A percentile compares a stretch with the other conserved stretches of the same genome.
These are phyloP conservation scores for Neoaliturus tenellus DNA, from an alignment of 2,888 invertebrate species.

Conservation along the genomic window DNA sequence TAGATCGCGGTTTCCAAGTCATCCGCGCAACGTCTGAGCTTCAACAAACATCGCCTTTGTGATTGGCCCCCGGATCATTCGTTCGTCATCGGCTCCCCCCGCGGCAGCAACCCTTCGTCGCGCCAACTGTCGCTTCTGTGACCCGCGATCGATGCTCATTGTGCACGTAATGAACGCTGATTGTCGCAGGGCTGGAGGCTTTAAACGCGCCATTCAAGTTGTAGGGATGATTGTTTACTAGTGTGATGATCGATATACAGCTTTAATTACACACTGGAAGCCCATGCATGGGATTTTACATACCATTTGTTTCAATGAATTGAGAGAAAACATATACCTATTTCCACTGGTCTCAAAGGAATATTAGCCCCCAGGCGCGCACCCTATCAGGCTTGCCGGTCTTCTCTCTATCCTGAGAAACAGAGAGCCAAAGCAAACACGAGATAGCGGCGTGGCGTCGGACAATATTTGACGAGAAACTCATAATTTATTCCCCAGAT, in stretches of 20 bases:
- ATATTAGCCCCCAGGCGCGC: neutral
- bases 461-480: constrained; percentile 55
- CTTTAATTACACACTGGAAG: too few relatives aligned
- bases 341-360: too few relatives aligned
- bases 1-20: constrained; percentile 11
- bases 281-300: too few relatives aligned
- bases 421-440: constrained; percentile 20
- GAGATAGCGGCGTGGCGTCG: constrained; percentile 33
- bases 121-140: constrained; percentile 17
- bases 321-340: too few relatives aligned
- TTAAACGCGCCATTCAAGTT: too few relatives aligned
- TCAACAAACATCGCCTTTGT: constrained; percentile 42
- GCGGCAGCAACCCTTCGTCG: neutral
- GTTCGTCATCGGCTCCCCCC: constrained; percentile 39
- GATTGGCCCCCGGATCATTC: constrained; percentile 49
- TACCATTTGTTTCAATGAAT: neutral
- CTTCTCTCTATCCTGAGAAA: constrained; percentile 5
- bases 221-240: too few relatives aligned
- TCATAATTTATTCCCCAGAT: constrained; percentile 38
- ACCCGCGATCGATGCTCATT: neutral
- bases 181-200: too few relatives aligned
- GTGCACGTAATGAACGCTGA: constrained; percentile 8
- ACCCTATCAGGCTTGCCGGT: constrained; percentile 1
- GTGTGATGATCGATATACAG: too few relatives aligned
- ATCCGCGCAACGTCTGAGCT: constrained; percentile 42